Conservation (phyloP, 2,888 invertebrate genomes). For the Drosophila neoperkinsi region DNA sequence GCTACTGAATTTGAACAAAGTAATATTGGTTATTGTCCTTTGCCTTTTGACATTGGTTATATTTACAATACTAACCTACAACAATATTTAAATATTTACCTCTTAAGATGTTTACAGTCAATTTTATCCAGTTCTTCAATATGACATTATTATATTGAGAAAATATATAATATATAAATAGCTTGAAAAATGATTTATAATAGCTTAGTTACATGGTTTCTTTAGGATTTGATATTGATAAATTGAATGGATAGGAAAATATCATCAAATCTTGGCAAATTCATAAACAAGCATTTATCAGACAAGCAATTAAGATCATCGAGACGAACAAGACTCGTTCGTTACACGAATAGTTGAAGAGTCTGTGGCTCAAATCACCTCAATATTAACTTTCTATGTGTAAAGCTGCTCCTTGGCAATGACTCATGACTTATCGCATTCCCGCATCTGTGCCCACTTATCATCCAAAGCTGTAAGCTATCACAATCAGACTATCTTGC, state of each 20-base stretch:
- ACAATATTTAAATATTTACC: background rate
- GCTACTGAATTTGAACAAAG: background rate
- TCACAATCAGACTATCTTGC: slow-evolving; percentile 27
- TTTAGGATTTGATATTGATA: background rate
- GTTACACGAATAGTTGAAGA: slow-evolving; percentile 9
- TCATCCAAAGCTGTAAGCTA: slow-evolving; percentile 33
- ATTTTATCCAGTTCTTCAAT: background rate
- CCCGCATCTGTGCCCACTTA: slow-evolving; percentile 44
- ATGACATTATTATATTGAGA: background rate
- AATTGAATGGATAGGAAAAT: background rate
- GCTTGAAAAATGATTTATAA: background rate
- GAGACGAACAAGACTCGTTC: slow-evolving; percentile 8
- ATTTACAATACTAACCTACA: background rate
- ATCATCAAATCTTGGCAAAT: background rate
- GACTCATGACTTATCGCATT: slow-evolving; percentile 30
- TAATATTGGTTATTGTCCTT: background rate
- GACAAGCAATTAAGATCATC: slow-evolving; percentile 28
- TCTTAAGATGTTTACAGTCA: background rate
- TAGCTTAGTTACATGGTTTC: background rate
- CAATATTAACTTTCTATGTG: slow-evolving; percentile 31
- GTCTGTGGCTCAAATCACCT: slow-evolving; percentile 4
- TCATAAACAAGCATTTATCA: slow-evolving; percentile 8
- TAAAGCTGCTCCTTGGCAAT: slow-evolving; percentile 28
- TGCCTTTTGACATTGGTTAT: background rate
- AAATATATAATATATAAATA: background rate